These are phyloP conservation scores for Drosophila kanekoi DNA, from an alignment of 2,888 invertebrate species.

Conservation along the genomic window DNA sequence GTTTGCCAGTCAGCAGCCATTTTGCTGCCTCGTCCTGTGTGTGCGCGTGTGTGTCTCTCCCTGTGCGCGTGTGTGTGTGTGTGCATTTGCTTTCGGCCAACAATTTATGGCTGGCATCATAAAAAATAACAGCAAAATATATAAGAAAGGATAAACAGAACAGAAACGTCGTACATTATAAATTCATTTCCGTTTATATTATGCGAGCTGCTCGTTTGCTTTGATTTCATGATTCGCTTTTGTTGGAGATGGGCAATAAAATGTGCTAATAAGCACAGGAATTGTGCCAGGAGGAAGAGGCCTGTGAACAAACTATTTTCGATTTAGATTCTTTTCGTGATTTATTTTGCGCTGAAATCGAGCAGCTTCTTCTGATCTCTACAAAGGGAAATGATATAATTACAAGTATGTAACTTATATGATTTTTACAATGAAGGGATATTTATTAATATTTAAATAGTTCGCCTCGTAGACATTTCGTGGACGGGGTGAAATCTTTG, in stretches of 20 bases:
- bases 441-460: no score
- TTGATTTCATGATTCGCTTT: conserved; percentile 45
- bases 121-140: conserved; percentile 18
- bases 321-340: no score
- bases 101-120: conserved; percentile 49
- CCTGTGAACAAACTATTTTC: neutral
- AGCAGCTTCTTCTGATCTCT: no score
- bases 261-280: conserved; percentile 74
- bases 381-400: no score
- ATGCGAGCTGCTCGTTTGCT: conserved; percentile 44
- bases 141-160: conserved; percentile 39
- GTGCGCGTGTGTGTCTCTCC: conserved; percentile 3
- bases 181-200: conserved; percentile 74
- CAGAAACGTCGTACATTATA: conserved; percentile 65
- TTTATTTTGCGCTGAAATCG: no score
- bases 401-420: no score
- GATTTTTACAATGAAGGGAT: no score
- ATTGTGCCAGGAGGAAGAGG: conserved; percentile 55
- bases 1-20: conserved; percentile 61
- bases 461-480: no score
- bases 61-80: conserved; percentile 16
- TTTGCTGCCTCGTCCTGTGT: conserved; percentile 27
- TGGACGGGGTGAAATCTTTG: no score
- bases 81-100: conserved; percentile 39
- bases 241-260: conserved; percentile 57